Percentiles rank a stretch among this genome's conserved stretches.
Evolutionary conservation across 2,888 invertebrate genomes (phyloP).

Genomic region (Ophion ventricosus): DNA sequence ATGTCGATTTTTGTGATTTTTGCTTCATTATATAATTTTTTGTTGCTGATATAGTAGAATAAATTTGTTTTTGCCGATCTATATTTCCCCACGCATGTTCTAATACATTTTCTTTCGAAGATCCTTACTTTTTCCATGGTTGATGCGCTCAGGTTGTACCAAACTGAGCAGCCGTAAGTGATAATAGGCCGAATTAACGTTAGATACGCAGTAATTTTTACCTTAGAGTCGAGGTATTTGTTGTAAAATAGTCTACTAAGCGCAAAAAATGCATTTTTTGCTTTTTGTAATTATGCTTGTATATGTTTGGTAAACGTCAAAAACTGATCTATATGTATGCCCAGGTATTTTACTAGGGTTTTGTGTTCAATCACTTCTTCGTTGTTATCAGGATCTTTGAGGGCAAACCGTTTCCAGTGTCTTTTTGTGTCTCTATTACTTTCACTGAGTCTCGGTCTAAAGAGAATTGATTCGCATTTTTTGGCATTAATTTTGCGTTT

Average conservation of each 20-base stretch:
- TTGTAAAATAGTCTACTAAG: constrained; percentile 60
- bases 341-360: constrained; percentile 64
- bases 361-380: constrained; percentile 41
- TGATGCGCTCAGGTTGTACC: constrained; percentile 2
- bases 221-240: constrained; percentile 37
- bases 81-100: constrained; percentile 28
- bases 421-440: constrained; percentile 37
- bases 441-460: constrained; percentile 34
- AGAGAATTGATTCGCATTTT: constrained; percentile 63
- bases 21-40: constrained; percentile 48
- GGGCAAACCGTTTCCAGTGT: constrained; percentile 47
- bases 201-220: constrained; percentile 58
- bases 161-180: constrained; percentile 20
- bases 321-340: constrained; percentile 58
- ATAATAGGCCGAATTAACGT: constrained; percentile 35
- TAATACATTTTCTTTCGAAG: constrained; percentile 43
- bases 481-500: constrained; percentile 66
- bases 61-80: constrained; percentile 20
- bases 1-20: constrained; percentile 53
- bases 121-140: constrained; percentile 22
- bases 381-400: not conserved
- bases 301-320: constrained; percentile 57
- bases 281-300: constrained; percentile 61
- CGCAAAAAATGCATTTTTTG: constrained; percentile 54
- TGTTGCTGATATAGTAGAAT: constrained; percentile 45